phyloP scores from a whole-genome alignment of 2,888 invertebrate species.

The Tuta absoluta region DNA sequence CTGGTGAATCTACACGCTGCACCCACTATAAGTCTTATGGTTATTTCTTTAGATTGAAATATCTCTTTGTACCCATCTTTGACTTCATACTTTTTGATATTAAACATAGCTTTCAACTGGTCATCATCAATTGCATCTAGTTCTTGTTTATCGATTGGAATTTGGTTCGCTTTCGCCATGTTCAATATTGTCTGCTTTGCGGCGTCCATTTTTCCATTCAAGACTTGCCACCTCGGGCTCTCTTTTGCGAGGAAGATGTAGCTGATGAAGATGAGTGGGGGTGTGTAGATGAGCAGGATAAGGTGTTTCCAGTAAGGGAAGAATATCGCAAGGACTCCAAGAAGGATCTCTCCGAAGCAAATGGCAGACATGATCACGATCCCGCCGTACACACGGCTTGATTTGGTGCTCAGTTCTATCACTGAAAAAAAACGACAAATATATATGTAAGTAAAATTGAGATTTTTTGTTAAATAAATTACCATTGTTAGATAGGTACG shows the following conservation, averaged over 20 bases:
- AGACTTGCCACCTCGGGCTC: slow-evolving; percentile 67
- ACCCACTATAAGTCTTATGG: slow-evolving; percentile 53
- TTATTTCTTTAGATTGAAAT: slow-evolving; percentile 55
- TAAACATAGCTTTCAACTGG: slow-evolving; percentile 54
- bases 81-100: slow-evolving; percentile 50
- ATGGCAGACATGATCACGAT: slow-evolving; percentile 60
- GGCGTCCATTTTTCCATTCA: slow-evolving; percentile 55
- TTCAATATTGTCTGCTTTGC: slow-evolving; percentile 52
- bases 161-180: slow-evolving; percentile 56
- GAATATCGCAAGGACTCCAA: slow-evolving; percentile 61
- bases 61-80: slow-evolving; percentile 54
- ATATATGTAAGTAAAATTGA: too few relatives aligned
- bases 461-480: neutral
- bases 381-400: slow-evolving; percentile 57
- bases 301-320: slow-evolving; percentile 64
- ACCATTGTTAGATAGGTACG: neutral
- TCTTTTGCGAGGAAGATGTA: slow-evolving; percentile 55
- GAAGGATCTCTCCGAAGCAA: slow-evolving; percentile 60
- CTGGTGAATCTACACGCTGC: slow-evolving; percentile 55
- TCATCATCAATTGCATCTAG: slow-evolving; percentile 48
- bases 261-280: slow-evolving; percentile 53
- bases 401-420: slow-evolving; percentile 60
- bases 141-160: slow-evolving; percentile 53
- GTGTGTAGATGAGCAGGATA: slow-evolving; percentile 58
- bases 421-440: slow-evolving; percentile 48